These are phyloP conservation scores for Drosophila subquinaria DNA, from an alignment of 2,888 invertebrate genomes.

Conservation along the genomic window DNA sequence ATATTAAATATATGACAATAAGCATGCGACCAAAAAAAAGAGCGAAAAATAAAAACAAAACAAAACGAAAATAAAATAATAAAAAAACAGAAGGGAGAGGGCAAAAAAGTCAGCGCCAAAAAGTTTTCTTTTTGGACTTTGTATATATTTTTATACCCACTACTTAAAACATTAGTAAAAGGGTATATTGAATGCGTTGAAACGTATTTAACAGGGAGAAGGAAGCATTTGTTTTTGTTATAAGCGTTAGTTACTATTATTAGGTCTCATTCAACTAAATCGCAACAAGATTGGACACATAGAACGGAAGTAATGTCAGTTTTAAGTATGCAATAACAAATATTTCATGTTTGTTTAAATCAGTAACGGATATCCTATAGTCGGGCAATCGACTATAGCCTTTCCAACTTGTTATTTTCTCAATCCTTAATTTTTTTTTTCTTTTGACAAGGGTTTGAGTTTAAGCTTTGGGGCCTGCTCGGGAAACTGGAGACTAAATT, in stretches of 20 bases:
- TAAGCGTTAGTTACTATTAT: too few species aligned
- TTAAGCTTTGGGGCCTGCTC: constrained; percentile 22
- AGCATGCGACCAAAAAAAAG: constrained; percentile 20
- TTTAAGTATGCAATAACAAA: too few species aligned
- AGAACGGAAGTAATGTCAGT: too few species aligned
- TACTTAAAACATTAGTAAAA: too few species aligned
- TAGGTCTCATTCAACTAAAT: too few species aligned
- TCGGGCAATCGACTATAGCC: too few species aligned
- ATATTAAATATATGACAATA: constrained; percentile 67
- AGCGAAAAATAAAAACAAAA: constrained; percentile 13
- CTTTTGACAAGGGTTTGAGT: constrained; percentile 60
- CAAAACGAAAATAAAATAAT: neutral
- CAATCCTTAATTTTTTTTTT: constrained; percentile 4
- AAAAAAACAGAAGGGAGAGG: constrained; percentile 8
- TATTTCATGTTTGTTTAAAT: too few species aligned
- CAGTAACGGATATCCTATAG: too few species aligned
- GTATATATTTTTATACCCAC: neutral
- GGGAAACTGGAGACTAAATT: constrained; percentile 17
- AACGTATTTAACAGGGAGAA: too few species aligned
- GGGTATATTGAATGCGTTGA: too few species aligned
- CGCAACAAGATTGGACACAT: too few species aligned
- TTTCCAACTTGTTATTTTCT: neutral
- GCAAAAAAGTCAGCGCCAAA: constrained; percentile 39
- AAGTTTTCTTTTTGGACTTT: constrained; percentile 25
- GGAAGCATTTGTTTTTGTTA: too few species aligned